Conservation (phyloP, 2,888 invertebrate species). For the Smittia aterrima region DNA sequence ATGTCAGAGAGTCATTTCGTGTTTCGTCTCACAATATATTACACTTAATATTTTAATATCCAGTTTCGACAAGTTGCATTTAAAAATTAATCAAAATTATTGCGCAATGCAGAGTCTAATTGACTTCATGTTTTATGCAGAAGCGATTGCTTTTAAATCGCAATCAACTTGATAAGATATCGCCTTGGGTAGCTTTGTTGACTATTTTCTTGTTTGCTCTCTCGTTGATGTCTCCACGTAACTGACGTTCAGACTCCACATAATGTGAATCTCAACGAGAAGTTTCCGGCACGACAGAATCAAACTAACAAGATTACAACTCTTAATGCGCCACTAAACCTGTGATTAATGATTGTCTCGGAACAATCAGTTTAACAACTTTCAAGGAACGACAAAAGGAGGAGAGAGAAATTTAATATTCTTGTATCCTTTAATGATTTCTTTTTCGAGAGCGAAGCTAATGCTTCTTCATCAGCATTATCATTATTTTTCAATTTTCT, state of each 20-base stretch:
- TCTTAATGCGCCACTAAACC: neutral
- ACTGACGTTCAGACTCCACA: too few relatives aligned
- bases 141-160: too few relatives aligned
- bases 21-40: neutral
- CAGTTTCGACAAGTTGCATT: neutral
- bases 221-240: too few relatives aligned
- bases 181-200: too few relatives aligned
- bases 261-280: too few relatives aligned
- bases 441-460: neutral
- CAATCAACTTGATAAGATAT: too few relatives aligned
- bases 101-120: neutral
- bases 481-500: slow-evolving; percentile 28
- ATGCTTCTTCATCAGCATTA: neutral
- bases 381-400: neutral
- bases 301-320: slow-evolving; percentile 13
- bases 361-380: slow-evolving; percentile 10
- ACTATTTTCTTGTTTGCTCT: too few relatives aligned
- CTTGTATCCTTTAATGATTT: neutral
- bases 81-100: slow-evolving; percentile 8
- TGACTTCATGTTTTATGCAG: too few relatives aligned
- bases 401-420: neutral
- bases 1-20: neutral
- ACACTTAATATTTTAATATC: neutral
- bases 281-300: too few relatives aligned
- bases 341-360: slow-evolving; percentile 20